phyloP scores from a whole-genome alignment of 2,797 vertebrate genomes.

The Sorex maritimensis region DNA sequence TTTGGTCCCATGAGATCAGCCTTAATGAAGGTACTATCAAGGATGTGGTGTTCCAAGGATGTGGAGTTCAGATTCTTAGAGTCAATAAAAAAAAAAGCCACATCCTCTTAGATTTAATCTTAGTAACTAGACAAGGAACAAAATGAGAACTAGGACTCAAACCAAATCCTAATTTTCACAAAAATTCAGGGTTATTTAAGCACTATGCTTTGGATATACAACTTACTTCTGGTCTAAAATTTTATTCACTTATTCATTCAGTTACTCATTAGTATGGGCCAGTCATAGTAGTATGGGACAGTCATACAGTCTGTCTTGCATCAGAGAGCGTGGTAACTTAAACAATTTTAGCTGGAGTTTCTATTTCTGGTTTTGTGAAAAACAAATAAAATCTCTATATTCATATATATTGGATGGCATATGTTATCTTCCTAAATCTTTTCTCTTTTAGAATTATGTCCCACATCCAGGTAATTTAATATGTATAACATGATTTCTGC shows the following conservation, averaged over 20 bases:
- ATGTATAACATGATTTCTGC: background rate
- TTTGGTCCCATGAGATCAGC: background rate
- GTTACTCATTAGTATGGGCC: background rate
- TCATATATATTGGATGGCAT: background rate
- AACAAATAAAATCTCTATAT: background rate
- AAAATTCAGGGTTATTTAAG: constrained; percentile 2
- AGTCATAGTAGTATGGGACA: background rate
- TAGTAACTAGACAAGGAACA: background rate
- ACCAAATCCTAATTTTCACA: background rate
- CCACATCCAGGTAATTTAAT: background rate
- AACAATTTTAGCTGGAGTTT: background rate
- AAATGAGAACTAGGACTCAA: too few species aligned
- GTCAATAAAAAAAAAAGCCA: too few species aligned
- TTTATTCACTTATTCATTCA: background rate
- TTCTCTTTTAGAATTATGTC: background rate
- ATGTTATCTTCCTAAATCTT: constrained; percentile 6
- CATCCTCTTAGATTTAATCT: background rate
- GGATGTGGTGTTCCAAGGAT: background rate
- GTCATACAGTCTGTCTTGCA: background rate
- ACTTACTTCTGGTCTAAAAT: background rate
- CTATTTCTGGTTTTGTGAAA: constrained; percentile 28
- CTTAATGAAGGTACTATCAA: background rate
- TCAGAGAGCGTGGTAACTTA: background rate
- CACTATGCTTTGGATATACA: background rate
- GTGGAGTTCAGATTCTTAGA: background rate